A percentile compares a stretch with the other conserved stretches of the same genome.
Conservation (phyloP, 2,888 invertebrate species). For the Cremastinae sp. region DNA sequence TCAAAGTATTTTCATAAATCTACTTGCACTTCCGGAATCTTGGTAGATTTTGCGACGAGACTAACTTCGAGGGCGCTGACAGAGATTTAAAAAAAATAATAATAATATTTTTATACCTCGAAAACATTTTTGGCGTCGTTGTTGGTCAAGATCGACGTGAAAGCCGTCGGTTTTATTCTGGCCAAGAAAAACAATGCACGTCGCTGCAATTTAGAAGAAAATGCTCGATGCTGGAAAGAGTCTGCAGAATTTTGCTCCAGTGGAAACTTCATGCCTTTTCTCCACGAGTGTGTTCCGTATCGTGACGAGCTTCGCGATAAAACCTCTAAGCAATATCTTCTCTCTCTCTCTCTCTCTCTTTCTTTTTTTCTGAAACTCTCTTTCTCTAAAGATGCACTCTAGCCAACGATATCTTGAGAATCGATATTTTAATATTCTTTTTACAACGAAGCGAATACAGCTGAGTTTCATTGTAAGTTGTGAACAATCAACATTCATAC, state of each 20-base stretch:
- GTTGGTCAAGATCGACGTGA: neutral
- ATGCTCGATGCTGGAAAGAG: neutral
- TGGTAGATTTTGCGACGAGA: neutral
- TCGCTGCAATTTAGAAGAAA: neutral
- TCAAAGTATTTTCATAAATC: neutral
- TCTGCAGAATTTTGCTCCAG: slow-evolving; percentile 25
- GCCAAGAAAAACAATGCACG: neutral
- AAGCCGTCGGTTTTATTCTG: too few species aligned
- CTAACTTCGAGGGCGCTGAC: neutral
- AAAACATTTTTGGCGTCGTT: neutral
- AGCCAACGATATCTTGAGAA: slow-evolving; percentile 14
- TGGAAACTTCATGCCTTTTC: slow-evolving; percentile 32
- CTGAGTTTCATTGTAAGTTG: slow-evolving; percentile 18
- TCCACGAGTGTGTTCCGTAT: slow-evolving; percentile 1
- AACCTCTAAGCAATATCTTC: slow-evolving; percentile 16
- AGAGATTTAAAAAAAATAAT: too few species aligned
- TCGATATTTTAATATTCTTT: slow-evolving; percentile 63
- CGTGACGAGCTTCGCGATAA: slow-evolving; percentile 9
- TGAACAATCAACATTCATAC: slow-evolving; percentile 19
- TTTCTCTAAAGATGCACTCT: slow-evolving; percentile 2
- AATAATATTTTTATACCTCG: neutral
- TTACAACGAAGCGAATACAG: slow-evolving; percentile 54
- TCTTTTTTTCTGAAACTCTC: neutral
- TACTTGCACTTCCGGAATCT: neutral
- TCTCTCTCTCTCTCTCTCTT: neutral